Evolutionary conservation across 2,888 invertebrate genomes (phyloP), one percentile per base, ranked within the genome.

Genomic region (Tetropium fuscum): DNA sequence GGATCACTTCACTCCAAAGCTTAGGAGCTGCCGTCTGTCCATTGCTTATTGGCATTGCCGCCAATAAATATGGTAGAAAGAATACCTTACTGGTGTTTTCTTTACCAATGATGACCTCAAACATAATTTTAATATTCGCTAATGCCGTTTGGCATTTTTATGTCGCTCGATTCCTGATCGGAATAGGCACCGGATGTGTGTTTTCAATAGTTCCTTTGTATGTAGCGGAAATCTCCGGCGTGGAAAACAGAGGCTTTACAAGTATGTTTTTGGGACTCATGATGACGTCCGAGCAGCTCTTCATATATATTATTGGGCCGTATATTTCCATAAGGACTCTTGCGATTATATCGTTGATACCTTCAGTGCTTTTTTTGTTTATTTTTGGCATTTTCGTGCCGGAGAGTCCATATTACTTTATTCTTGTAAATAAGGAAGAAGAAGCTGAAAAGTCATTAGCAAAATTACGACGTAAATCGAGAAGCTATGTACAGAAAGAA

Each of bases 211-310:
- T 89, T 0, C 94, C 95, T 0, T 90, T 94, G 86, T 95, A 95
- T 81, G 87, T 93, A 59, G 92, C 92, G 38, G 95, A 95, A 81
- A 92, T 94, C 25, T 87, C 94, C 5, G 90, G 92, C 84, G 88
- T 89, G 53, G 88, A 89, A 20, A 87, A 89, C 10, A 84, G 96
- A 59, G 95, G 95, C 0, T 49, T 53, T 5, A 45, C 66, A 8
- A 62, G 64, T 1, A 45, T 58, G 16, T 58, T 68, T 7, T 43
- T 68, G 58, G 54, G 62, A 3, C 53, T 70, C 3, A 57, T 63
- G 19, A 20, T 67, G 5, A 36, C 62, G 4, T 10, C 55, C 19
- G 68, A 67, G 16, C 60, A 63, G 15, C 54, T 70, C 22, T 62
- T 67, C 4, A 45, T 53, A 11, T 69, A 63, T 27, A 20, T 49